Base-by-base conservation (phyloP, 2,888 invertebrate genomes). In the Drosophila ezoana region DNA sequence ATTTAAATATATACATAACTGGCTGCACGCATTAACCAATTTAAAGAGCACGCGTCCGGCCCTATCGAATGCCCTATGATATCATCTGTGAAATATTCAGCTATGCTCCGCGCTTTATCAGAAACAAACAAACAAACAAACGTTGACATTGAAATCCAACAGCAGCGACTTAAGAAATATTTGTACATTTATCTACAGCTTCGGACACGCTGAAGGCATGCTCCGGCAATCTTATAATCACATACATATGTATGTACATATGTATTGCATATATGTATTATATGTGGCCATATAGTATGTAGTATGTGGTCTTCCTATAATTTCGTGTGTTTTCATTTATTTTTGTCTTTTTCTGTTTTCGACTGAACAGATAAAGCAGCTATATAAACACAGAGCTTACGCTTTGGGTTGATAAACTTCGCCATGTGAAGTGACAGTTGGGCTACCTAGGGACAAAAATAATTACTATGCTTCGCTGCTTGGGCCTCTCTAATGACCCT, bases 361-460 rank as follows among this genome's bases (percentile, higher is more conserved):
- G 57, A 52, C 52, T 56, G 49, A n/a, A 60, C 65, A 76, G 82
- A 82, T 82, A 82, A 82, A 82, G 73, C 79, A 76, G 81, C 80
- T 75, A 77, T 63, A 65, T 65, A 65, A 72, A 79, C 61, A 73
- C 49, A 48, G 49, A 60, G 73, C 79, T 58, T 68, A 75, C 28
- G 66, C 37, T 40, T 10, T 47, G 57, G 66, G 87, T 86, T 83
- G 87, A 86, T 83, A 86, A 83, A 86, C 84, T 79, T 73, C 56
- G 48, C 65, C 65, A 59, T 82, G 87, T 79, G 82, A 86, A 83
- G 66, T 65, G 81, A 74, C 82, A 86, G 76, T 81, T 86, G 81
- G 64, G 51, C 33, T 49, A 33, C 44, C 61, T 52, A 40, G 43
- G 45, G 37, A 47, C 57, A 62, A 41, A 53, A 62, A 83, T 83